Evolutionary conservation across 2,888 invertebrate species (phyloP), one percentile per base, ranked within the genome.

Genomic region (Sinelater perroti): DNA sequence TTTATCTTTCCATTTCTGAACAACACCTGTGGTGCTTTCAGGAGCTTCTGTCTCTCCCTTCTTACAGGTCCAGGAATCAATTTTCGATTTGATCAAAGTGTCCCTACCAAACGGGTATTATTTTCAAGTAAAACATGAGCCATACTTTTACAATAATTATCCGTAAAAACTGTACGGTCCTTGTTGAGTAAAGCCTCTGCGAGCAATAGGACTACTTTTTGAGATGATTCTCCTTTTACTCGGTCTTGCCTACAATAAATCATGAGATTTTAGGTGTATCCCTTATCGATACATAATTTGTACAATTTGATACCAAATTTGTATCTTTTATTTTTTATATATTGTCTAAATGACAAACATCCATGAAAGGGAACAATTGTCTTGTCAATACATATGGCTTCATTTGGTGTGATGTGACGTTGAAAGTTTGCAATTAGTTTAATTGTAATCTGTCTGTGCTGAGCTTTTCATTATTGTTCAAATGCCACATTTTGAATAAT

Each of bases 61-160:
- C 68, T 56, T 8, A 77, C 72, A 47, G 60, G 54, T 49, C n/a
- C 7, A 4, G 44, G 45, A 17, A 24, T 53, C 13, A 36, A 24
- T 24, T 36, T 54, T 7, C 54, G 36, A 17, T 47, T 47, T 2
- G 1, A 16, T 33, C 33, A 60, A 26, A 75, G 42, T 35, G 73
- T 75, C 10, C 73, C 73, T 49, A 72, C 60, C 17, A 73, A 58
- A 66, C 75, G 70, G 5, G 72, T 73, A 31, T 72, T 64, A 44
- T 71, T 62, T 7, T 67, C 31, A 42, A 75, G 53, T 45, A 75
- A 62, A 36, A 68, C 28, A 28, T 69, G 50, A 17, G 71, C 74
- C 10, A 74, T 51, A 61, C 70, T 73, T 26, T 73, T 73, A 52
- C 72, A 72, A 66, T 67, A 72, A 52, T 72, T 73, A 57, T 73